phyloP scores from a whole-genome alignment of 2,888 invertebrate species.

The Xestoiulus laeticollis region DNA sequence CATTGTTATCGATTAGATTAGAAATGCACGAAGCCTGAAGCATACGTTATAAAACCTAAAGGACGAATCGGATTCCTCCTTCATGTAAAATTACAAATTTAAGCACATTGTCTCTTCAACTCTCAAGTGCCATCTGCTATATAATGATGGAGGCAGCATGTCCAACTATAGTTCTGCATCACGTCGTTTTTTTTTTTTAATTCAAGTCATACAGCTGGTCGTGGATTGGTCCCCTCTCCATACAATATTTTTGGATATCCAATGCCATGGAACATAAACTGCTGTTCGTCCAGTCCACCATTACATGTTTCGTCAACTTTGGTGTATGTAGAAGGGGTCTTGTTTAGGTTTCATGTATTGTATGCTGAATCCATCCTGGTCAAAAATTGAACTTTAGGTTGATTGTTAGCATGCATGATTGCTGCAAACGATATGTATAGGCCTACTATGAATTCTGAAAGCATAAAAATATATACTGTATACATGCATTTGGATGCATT shows the following conservation, averaged over 20 bases:
- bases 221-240: background rate
- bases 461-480: too few relatives aligned
- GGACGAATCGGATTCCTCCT: background rate
- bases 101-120: background rate
- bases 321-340: background rate
- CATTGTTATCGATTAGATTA: constrained; percentile 40
- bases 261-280: background rate
- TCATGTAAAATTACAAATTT: constrained; percentile 24
- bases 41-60: background rate
- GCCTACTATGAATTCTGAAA: too few relatives aligned
- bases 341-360: too few relatives aligned
- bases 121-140: constrained; percentile 24
- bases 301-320: background rate
- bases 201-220: background rate
- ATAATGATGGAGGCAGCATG: background rate
- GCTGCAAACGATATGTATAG: too few relatives aligned
- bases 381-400: too few relatives aligned
- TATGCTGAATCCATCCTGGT: too few relatives aligned
- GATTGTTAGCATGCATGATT: too few relatives aligned
- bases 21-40: constrained; percentile 1
- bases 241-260: background rate
- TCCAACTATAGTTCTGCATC: background rate
- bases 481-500: too few relatives aligned
- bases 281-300: background rate
- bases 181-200: background rate